phyloP scores from a whole-genome alignment of 1,140 invertebrate species.

The Condylostylus longicornis region DNA sequence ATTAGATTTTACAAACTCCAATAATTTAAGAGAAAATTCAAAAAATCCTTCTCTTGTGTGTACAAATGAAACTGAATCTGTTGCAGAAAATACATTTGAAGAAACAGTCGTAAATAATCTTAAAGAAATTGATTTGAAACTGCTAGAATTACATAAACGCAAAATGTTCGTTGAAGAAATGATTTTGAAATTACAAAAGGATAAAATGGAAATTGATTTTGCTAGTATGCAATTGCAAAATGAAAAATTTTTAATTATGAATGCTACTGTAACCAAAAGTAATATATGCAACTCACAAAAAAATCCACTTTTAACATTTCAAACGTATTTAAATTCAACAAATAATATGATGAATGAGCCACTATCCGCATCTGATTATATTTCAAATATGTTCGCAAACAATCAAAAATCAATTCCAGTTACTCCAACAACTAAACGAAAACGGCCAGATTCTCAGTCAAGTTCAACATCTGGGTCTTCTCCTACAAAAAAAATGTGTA shows the following conservation, averaged over 20 bases:
- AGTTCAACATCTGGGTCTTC: too few species aligned
- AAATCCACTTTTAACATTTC: too few species aligned
- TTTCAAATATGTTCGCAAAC: too few species aligned
- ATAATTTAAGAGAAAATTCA: too few species aligned
- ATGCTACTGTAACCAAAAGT: slow-evolving; percentile 8
- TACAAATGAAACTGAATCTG: slow-evolving; percentile 6
- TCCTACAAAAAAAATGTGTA: too few species aligned
- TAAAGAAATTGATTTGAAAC: slow-evolving; percentile 21
- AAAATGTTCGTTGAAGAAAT: slow-evolving; percentile 26
- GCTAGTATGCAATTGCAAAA: slow-evolving; percentile 20
- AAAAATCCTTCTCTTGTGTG: too few species aligned
- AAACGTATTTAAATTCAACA: not conserved
- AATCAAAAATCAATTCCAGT: not conserved
- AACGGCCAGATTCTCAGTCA: too few species aligned
- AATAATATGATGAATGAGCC: not conserved
- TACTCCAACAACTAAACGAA: too few species aligned
- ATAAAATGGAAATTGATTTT: slow-evolving; percentile 22
- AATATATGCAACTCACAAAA: too few species aligned
- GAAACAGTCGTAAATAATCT: slow-evolving; percentile 15
- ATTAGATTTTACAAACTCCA: slow-evolving; percentile 1
- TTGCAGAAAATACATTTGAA: slow-evolving; percentile 4
- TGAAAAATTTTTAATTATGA: slow-evolving; percentile 21
- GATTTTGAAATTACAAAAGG: slow-evolving; percentile 25
- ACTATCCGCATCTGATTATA: not conserved
- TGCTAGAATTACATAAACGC: slow-evolving; percentile 23